Evolutionary conservation across 2,797 vertebrate genomes (phyloP).

Genomic region (Lepidocolaptes lacrymiger): DNA sequence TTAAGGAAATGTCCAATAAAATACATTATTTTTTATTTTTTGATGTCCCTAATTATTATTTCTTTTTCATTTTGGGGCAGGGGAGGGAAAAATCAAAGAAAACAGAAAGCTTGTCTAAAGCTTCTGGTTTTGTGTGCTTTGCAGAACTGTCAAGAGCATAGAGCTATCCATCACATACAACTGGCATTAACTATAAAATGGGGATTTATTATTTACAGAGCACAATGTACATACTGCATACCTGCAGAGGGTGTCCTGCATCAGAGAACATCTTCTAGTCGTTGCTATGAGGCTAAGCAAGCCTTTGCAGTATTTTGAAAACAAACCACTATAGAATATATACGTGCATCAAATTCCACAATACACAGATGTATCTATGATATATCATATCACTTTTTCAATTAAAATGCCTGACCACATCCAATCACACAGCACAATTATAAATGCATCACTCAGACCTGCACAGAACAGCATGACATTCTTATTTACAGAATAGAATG

Average conservation of each 20-base stretch:
- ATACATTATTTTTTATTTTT: background rate
- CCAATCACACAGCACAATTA: background rate
- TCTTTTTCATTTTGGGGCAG: background rate
- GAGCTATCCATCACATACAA: background rate
- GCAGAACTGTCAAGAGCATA: background rate
- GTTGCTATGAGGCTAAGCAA: background rate
- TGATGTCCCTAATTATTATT: background rate
- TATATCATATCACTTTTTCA: background rate
- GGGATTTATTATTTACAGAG: conserved; percentile 23
- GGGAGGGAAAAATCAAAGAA: background rate
- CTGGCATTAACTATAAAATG: background rate
- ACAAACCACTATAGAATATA: background rate
- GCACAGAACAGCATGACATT: background rate
- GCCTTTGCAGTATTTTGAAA: background rate
- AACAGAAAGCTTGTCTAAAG: background rate
- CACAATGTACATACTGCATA: background rate
- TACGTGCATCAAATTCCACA: background rate
- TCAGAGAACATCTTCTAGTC: background rate
- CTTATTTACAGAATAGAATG: background rate
- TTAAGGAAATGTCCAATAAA: background rate
- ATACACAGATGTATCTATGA: background rate
- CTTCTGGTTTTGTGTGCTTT: background rate
- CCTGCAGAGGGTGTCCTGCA: background rate
- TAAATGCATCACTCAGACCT: background rate
- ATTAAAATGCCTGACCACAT: background rate